A percentile compares a stretch with the other conserved stretches of the same genome.
Conservation (phyloP, 2,797 vertebrate species). For the Graptemys geographica region DNA sequence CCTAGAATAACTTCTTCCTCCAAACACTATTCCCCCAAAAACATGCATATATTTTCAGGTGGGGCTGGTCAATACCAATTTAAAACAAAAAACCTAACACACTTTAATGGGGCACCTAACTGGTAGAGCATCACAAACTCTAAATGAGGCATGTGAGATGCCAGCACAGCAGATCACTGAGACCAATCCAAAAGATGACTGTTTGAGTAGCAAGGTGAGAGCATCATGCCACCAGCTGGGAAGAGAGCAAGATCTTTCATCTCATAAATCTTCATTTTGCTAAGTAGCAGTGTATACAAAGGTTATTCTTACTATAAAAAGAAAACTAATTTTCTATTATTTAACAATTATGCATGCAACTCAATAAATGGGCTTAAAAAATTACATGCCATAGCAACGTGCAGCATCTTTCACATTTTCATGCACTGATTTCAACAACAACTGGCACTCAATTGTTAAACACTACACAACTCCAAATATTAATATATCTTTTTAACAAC, state of each 20-base stretch:
- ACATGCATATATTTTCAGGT: neutral
- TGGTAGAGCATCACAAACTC: neutral
- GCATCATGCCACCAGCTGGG: neutral
- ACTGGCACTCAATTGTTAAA: neutral
- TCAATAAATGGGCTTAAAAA: neutral
- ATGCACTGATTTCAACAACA: neutral
- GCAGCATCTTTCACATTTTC: neutral
- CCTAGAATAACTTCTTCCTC: neutral
- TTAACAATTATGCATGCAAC: neutral
- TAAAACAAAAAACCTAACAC: neutral
- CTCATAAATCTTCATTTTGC: neutral
- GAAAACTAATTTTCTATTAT: neutral
- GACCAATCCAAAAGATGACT: neutral
- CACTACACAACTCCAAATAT: neutral
- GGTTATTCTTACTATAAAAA: neutral
- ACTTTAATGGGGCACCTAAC: neutral
- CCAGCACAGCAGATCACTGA: neutral
- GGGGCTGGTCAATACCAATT: neutral
- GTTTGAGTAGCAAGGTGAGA: neutral
- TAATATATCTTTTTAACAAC: neutral
- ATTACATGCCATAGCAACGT: neutral
- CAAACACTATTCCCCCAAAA: neutral
- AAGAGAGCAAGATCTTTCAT: neutral
- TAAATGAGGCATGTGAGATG: neutral
- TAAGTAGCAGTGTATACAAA: neutral